A percentile compares a stretch with the other conserved stretches of the same genome.
Conservation (phyloP, 2,797 vertebrate genomes). For the Falco columbarius region DNA sequence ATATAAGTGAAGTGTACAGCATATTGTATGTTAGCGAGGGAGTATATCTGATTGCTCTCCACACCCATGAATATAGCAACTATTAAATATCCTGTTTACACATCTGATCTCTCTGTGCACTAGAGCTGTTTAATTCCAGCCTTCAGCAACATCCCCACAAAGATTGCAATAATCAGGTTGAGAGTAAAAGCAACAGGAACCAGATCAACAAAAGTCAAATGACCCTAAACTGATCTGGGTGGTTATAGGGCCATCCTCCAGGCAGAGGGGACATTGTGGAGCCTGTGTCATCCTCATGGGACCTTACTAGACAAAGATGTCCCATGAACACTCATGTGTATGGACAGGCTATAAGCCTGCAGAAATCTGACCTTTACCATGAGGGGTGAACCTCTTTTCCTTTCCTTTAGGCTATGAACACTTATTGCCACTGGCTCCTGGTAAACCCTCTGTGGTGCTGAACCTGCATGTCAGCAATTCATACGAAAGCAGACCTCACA, state of each 20-base stretch:
- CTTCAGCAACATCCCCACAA: slow-evolving; percentile 42
- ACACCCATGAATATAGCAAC: slow-evolving; percentile 25
- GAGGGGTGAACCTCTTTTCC: slow-evolving; percentile 75
- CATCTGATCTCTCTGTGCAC: slow-evolving; percentile 60
- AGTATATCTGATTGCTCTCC: not conserved
- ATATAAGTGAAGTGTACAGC: slow-evolving; percentile 21
- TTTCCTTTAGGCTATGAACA: slow-evolving; percentile 61
- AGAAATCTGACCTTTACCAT: slow-evolving; percentile 84
- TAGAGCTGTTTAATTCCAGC: slow-evolving; percentile 54
- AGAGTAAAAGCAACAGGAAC: slow-evolving; percentile 74
- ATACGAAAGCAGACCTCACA: slow-evolving; percentile 26
- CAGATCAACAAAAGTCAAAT: slow-evolving; percentile 66
- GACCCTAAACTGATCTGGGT: slow-evolving; percentile 73
- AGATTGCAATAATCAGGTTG: slow-evolving; percentile 69
- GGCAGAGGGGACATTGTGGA: slow-evolving; percentile 78
- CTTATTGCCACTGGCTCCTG: slow-evolving; percentile 44
- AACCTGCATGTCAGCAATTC: slow-evolving; percentile 45
- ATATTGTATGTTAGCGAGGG: not conserved
- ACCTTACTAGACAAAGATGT: slow-evolving; percentile 68
- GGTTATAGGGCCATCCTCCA: slow-evolving; percentile 73
- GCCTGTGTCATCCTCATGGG: slow-evolving; percentile 77
- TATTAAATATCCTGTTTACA: slow-evolving; percentile 79
- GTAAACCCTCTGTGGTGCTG: slow-evolving; percentile 34
- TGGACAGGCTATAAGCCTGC: slow-evolving; percentile 75
- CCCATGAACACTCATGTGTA: slow-evolving; percentile 55